phyloP scores from a whole-genome alignment of 2,797 vertebrate genomes.

The Aplochiton taeniatus region DNA sequence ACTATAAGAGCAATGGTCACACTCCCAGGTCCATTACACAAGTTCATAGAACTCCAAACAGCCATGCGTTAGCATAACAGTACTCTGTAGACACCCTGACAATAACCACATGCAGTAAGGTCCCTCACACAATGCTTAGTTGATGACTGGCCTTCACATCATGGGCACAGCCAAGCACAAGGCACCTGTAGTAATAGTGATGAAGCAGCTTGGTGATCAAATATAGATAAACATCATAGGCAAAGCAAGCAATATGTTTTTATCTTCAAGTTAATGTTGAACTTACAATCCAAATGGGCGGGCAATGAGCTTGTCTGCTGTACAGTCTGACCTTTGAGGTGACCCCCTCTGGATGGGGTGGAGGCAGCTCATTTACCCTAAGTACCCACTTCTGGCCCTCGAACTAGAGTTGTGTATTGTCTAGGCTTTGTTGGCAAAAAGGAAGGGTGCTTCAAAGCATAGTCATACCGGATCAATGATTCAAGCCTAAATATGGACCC shows the following conservation, averaged over 20 bases:
- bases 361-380: conserved; percentile 41
- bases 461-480: conserved; percentile 4
- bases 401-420: conserved; percentile 71
- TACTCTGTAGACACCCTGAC: conserved; percentile 43
- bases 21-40: conserved; percentile 25
- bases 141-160: conserved; percentile 26
- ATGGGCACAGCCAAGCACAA: conserved; percentile 9
- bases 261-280: background rate
- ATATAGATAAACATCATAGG: no score
- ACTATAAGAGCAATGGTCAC: conserved; percentile 22
- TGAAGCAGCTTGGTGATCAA: no score
- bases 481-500: background rate
- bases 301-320: conserved; percentile 17
- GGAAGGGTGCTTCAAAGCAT: conserved; percentile 24
- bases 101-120: conserved; percentile 54
- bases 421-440: conserved; percentile 42
- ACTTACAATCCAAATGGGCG: no score
- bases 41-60: conserved; percentile 53
- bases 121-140: conserved; percentile 45
- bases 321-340: conserved; percentile 38
- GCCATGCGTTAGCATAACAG: conserved; percentile 55
- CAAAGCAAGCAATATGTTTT: background rate
- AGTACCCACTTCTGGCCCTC: conserved; percentile 41
- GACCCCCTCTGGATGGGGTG: conserved; percentile 34
- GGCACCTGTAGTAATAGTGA: no score